phyloP scores from a whole-genome alignment of 2,113 vertebrate species.

The Bombycilla garrulus region DNA sequence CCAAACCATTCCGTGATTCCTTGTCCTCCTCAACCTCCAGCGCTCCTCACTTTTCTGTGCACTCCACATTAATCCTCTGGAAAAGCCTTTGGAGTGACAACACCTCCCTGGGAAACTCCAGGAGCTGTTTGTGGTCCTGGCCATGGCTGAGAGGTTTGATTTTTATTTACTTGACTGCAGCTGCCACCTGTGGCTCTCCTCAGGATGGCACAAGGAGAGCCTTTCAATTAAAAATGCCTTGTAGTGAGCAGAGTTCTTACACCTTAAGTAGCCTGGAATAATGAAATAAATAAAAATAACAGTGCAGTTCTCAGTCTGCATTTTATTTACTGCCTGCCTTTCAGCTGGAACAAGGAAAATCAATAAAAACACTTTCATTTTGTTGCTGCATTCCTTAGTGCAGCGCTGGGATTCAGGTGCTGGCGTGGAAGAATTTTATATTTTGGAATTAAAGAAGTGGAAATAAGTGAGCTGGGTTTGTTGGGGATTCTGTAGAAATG shows the following conservation, averaged over 20 bases:
- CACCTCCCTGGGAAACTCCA: rapidly evolving
- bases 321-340: conserved; percentile 26
- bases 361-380: neutral
- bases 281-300: neutral
- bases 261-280: neutral
- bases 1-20: neutral
- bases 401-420: neutral
- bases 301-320: neutral
- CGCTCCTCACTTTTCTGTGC: rapidly evolving
- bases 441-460: neutral
- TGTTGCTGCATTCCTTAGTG: neutral
- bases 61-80: rapidly evolving
- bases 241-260: neutral
- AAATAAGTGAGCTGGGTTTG: neutral
- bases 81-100: neutral
- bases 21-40: rapidly evolving
- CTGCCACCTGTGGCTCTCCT: neutral
- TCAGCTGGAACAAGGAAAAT: neutral
- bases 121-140: neutral
- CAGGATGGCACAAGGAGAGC: rapidly evolving
- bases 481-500: neutral
- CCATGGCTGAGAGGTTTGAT: neutral
- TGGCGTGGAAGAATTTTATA: neutral
- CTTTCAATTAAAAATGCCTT: neutral
- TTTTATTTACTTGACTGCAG: neutral